phyloP scores from a whole-genome alignment of 2,797 vertebrate species.

The Selene dorsalis region DNA sequence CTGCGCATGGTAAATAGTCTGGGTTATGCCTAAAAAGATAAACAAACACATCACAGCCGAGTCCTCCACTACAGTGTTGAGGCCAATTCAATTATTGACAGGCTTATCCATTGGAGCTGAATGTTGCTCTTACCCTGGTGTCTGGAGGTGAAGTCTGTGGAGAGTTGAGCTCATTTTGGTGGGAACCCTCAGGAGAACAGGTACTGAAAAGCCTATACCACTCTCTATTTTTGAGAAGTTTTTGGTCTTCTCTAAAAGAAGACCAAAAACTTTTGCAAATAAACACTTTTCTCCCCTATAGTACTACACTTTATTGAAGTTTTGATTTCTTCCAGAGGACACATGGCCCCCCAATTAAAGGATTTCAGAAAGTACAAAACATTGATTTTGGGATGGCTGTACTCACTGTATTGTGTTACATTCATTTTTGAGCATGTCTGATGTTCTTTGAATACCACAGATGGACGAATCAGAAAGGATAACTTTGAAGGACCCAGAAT shows the following conservation, averaged over 20 bases:
- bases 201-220: conserved; percentile 29
- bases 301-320: conserved; percentile 21
- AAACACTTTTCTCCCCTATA: conserved; percentile 32
- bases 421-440: neutral
- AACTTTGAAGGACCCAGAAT: neutral
- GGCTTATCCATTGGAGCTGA: conserved; percentile 58
- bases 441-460: neutral
- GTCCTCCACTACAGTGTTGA: conserved; percentile 38
- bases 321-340: conserved; percentile 27
- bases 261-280: conserved; percentile 44
- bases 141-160: conserved; percentile 62
- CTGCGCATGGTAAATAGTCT: conserved; percentile 42
- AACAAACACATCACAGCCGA: conserved; percentile 58
- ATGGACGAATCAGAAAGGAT: neutral
- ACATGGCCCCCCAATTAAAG: conserved; percentile 1
- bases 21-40: conserved; percentile 47
- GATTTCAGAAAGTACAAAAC: neutral
- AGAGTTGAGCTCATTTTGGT: conserved; percentile 63
- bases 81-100: conserved; percentile 68
- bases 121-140: conserved; percentile 53
- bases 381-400: neutral
- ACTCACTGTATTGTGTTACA: neutral
- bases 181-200: conserved; percentile 49
- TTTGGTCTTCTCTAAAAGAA: too few species aligned
- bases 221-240: too few species aligned